These are phyloP conservation scores for Aleiodes alternator DNA, from an alignment of 2,888 invertebrate genomes.

Conservation along the genomic window DNA sequence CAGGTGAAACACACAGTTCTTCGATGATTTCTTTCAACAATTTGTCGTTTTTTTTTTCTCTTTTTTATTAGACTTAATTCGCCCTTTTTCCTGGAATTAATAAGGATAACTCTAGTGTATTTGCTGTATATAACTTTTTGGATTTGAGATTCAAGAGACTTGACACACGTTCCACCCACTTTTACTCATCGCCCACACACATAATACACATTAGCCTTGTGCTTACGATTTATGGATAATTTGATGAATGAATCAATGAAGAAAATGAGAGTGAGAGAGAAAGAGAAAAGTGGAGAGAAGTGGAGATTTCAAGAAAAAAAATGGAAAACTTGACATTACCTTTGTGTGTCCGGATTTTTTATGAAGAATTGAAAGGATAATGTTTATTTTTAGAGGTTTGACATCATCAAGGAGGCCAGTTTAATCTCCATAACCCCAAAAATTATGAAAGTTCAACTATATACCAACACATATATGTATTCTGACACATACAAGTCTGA, in stretches of 20 bases:
- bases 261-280: not conserved
- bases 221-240: conserved; percentile 43
- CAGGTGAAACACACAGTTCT: conserved; percentile 9
- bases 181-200: conserved; percentile 50
- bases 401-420: not conserved
- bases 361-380: not conserved
- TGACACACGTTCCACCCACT: conserved; percentile 42
- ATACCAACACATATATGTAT: conserved; percentile 5
- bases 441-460: conserved; percentile 2
- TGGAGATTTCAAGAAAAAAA: not conserved
- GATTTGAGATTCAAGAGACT: not conserved
- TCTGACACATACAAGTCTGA: not conserved
- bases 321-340: conserved; percentile 8
- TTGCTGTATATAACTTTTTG: conserved; percentile 8
- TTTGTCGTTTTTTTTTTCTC: conserved; percentile 18
- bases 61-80: not conserved
- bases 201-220: conserved; percentile 33
- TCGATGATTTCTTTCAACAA: not conserved
- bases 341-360: conserved; percentile 1
- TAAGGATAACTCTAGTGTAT: too few species aligned
- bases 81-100: too few species aligned
- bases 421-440: conserved; percentile 31
- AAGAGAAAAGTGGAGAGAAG: conserved; percentile 36
- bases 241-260: conserved; percentile 26
- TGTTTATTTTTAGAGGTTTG: conserved; percentile 33